Conservation (phyloP, 1,140 invertebrate species). For the Elymnias hypermnestra region DNA sequence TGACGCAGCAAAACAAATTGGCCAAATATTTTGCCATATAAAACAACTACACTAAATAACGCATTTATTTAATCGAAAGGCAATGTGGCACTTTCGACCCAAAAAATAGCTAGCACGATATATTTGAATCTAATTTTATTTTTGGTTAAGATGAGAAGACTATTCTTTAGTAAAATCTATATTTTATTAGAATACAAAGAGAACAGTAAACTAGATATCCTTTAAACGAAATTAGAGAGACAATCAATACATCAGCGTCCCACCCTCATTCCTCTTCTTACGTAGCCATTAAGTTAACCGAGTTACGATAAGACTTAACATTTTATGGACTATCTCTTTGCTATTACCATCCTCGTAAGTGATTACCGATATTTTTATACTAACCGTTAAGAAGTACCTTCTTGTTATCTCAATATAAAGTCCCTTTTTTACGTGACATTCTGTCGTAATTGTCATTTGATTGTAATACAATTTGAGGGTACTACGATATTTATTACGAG, state of each 20-base stretch:
- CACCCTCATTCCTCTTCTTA: constrained; percentile 17
- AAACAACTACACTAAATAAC: no score
- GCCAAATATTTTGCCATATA: no score
- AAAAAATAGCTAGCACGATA: no score
- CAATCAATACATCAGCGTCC: constrained; percentile 21
- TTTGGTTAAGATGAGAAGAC: no score
- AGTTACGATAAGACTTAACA: constrained; percentile 5
- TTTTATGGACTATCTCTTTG: constrained; percentile 20
- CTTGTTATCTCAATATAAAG: no score
- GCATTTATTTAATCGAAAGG: no score
- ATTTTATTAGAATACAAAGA: background rate
- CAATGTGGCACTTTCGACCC: no score
- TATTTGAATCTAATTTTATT: background rate
- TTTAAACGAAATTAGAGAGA: constrained; percentile 20
- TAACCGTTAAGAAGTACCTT: constrained; percentile 1
- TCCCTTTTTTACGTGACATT: no score
- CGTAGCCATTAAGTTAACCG: constrained; percentile 18
- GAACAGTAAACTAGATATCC: constrained; percentile 3
- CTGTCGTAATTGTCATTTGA: no score
- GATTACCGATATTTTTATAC: constrained; percentile 1
- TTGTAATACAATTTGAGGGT: no score
- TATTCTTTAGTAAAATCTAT: background rate
- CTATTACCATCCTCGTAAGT: constrained; percentile 4
- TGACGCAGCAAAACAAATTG: no score
- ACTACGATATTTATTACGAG: no score